Evolutionary conservation across 2,113 vertebrate genomes (phyloP), one percentile per base, ranked within the genome.

Genomic region (Synodontis membranacea): DNA sequence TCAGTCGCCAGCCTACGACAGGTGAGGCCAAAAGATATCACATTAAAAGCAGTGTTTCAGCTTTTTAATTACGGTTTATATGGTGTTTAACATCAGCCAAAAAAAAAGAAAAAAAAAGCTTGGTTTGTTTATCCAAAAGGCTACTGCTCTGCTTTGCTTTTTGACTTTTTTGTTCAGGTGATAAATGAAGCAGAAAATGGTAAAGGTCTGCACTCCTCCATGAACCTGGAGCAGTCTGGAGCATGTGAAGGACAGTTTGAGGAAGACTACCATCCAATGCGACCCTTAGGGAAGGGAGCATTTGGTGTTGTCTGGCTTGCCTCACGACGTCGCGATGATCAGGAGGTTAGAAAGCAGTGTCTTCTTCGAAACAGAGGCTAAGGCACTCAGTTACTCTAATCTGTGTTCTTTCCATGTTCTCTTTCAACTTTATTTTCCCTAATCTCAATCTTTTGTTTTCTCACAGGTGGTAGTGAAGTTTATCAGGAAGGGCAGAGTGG

Each of bases 281-380:
- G 87, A 70, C 95, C 96, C 0, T 89, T 98, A 28, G 97, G 98
- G 64, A 98, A 96, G 76, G 97, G 97, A 62, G 96, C 97, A 48
- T 99, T 98, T 52, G 97, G 98, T 74, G 97, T 97, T 83, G 97
- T 99, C 83, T 99, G 97, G 97, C 96, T 94, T 10, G 97, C 97
- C 10, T 68, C 91, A 84, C 66, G 94, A 74, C 96, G 94, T 88
- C 86, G 89, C 0, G 89, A 94, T 62, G 91, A 93, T 11, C 92
- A 95, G 86, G 96, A 99, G 94, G 97, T 99, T 78, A 93, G 91
- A 83, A 31, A 62, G 25, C 23, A 34, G 31, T 12, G 37, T 37
- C 72, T 17, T 37, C 66, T 17, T 28, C 25, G n/a, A 17, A 17
- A 52, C 44, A 23, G 31, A 54, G 42, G 11, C n/a, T 79, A 3